Base-by-base conservation (phyloP, 1,140 invertebrate species). In the Aricia agestis region DNA sequence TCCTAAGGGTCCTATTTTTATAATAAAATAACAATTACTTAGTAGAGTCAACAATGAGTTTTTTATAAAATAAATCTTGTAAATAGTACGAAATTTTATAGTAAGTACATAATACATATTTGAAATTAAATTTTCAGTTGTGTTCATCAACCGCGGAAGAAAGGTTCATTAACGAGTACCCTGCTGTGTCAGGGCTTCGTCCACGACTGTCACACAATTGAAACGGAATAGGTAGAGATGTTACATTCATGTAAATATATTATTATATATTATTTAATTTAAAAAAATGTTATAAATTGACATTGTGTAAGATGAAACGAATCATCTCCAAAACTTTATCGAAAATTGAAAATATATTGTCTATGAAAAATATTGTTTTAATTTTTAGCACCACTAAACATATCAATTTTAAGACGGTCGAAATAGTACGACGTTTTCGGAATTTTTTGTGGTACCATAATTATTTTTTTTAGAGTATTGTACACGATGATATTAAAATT, bases 271-370 rank as follows among this genome's bases (percentile, higher is more conserved):
- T n/a, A n/a, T 69, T 74, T 70, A 74, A 77, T 79, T 78, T 84
- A 83, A 71, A 81, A 70, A 81, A 81, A 83, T 83, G 57, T 78
- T 80, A 77, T 74, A 87, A 90, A 90, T 90, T 90, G 88, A 90
- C 88, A 74, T 72, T 80, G 74, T 78, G 19, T 79, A 83, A 85
- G 87, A 89, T 75, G 80, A 82, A 78, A 76, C 67, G 71, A 76
- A 75, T 82, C 83, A 86, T 84, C 83, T 82, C 80, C 81, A 84
- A 90, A 88, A 89, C 81, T 77, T 78, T 82, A 79, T 90, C 80
- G 78, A 86, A 89, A 83, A 80, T 89, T 81, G 74, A 85, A 90
- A 85, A 82, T 83, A 86, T 90, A 89, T 89, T 89, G 83, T 89
- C 85, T 86, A 89, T 87, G 83, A 87, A 89, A 88, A 89, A 88